These are phyloP conservation scores for Megalonaias nervosa DNA, from an alignment of 1,140 invertebrate genomes.

Conservation along the genomic window DNA sequence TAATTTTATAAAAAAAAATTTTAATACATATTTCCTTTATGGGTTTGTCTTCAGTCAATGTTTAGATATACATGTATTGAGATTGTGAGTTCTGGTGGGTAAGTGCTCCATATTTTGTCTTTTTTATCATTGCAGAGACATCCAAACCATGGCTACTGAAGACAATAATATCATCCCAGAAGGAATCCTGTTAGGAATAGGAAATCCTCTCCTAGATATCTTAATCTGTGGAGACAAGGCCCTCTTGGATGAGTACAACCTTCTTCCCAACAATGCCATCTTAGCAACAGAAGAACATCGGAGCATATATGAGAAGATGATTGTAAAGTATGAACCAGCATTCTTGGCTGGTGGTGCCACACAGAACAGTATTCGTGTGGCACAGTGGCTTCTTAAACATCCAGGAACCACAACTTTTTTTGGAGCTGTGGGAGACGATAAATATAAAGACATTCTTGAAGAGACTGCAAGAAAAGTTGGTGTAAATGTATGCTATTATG, in stretches of 20 bases:
- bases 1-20: no score
- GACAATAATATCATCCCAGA: conserved; percentile 16
- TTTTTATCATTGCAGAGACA: no score
- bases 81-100: no score
- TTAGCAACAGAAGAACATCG: conserved; percentile 90
- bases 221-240: conserved; percentile 83
- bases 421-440: conserved; percentile 94
- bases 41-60: no score
- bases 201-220: conserved; percentile 97
- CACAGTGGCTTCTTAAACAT: conserved; percentile 89
- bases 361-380: conserved; percentile 94
- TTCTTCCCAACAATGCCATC: conserved; percentile 95
- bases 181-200: conserved; percentile 89
- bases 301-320: conserved; percentile 56
- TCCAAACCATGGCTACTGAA: no score
- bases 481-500: conserved; percentile 86
- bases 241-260: conserved; percentile 86
- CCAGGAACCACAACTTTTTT: conserved; percentile 90
- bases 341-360: conserved; percentile 97
- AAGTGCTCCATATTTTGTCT: no score
- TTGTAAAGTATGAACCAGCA: conserved; percentile 78
- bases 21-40: no score
- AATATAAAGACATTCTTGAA: conserved; percentile 89
- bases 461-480: conserved; percentile 87
- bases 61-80: no score